Conservation (phyloP, 2,797 vertebrate genomes). For the Vespertilio murinus region DNA sequence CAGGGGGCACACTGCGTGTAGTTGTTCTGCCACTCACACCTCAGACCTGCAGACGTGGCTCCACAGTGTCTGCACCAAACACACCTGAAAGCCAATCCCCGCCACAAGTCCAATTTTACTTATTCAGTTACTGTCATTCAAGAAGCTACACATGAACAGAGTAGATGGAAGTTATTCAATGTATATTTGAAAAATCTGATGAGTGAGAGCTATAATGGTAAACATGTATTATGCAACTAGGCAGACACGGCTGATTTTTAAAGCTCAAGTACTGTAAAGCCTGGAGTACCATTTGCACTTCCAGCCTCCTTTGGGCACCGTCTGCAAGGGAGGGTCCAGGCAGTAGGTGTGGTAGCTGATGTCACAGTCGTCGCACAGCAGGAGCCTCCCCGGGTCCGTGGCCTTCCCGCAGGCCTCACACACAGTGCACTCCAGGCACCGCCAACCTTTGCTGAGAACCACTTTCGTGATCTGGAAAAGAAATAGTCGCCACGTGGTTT, state of each 20-base stretch:
- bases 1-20: slow-evolving; percentile 98
- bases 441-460: slow-evolving; percentile 98
- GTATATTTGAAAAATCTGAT: not conserved
- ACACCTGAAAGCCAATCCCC: slow-evolving; percentile 88
- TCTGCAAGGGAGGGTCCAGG: slow-evolving; percentile 97
- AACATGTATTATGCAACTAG: not conserved
- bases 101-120: not conserved
- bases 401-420: slow-evolving; percentile 98
- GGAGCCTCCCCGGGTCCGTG: slow-evolving; percentile 94
- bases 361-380: slow-evolving; percentile 98
- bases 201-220: fast-evolving
- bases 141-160: not conserved
- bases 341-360: slow-evolving; percentile 99
- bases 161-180: not conserved
- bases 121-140: not conserved
- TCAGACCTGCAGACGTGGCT: slow-evolving; percentile 93
- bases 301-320: slow-evolving; percentile 98
- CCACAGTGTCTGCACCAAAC: slow-evolving; percentile 98
- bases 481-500: not conserved
- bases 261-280: not conserved
- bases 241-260: not conserved
- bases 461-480: slow-evolving; percentile 94
- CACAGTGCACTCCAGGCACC: slow-evolving; percentile 98
- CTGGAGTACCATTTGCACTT: slow-evolving; percentile 96
- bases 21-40: slow-evolving; percentile 99